A percentile compares a stretch with the other conserved stretches of the same genome.
Conservation (phyloP, 2,113 vertebrate species). For the Glareola pratincola region DNA sequence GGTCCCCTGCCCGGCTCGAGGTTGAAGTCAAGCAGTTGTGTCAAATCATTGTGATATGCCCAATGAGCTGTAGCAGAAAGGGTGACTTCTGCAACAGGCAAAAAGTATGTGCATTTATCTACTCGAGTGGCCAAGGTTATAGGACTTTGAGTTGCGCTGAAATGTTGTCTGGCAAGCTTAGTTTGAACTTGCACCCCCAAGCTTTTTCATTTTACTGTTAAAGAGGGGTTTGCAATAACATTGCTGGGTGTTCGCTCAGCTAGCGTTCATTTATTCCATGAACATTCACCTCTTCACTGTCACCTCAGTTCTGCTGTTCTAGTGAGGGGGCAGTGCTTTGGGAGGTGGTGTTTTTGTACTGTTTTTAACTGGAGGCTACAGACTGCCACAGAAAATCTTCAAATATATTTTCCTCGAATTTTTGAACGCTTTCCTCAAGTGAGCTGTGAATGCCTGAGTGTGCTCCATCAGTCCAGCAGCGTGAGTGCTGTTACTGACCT, state of each 20-base stretch:
- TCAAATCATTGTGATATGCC: accelerated
- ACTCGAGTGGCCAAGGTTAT: not conserved
- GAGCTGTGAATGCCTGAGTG: not conserved
- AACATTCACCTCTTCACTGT: not conserved
- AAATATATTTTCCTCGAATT: not conserved
- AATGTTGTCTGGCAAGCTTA: not conserved
- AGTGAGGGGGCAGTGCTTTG: not conserved
- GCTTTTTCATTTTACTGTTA: not conserved
- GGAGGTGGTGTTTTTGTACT: not conserved
- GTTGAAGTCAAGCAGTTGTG: not conserved
- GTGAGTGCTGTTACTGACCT: not conserved
- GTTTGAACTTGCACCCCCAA: not conserved
- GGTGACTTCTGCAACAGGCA: not conserved
- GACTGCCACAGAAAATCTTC: not conserved
- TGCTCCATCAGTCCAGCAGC: not conserved
- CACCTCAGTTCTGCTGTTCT: not conserved
- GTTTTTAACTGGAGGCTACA: not conserved
- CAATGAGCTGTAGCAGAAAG: not conserved
- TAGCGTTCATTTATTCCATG: not conserved
- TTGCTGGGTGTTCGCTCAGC: not conserved
- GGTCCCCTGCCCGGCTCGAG: not conserved
- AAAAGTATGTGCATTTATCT: not conserved
- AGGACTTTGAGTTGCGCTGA: not conserved
- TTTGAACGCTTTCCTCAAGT: not conserved
- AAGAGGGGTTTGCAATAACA: not conserved